These are phyloP conservation scores for Holocentrus rufus DNA, from an alignment of 2,797 vertebrate genomes.

Conservation along the genomic window DNA sequence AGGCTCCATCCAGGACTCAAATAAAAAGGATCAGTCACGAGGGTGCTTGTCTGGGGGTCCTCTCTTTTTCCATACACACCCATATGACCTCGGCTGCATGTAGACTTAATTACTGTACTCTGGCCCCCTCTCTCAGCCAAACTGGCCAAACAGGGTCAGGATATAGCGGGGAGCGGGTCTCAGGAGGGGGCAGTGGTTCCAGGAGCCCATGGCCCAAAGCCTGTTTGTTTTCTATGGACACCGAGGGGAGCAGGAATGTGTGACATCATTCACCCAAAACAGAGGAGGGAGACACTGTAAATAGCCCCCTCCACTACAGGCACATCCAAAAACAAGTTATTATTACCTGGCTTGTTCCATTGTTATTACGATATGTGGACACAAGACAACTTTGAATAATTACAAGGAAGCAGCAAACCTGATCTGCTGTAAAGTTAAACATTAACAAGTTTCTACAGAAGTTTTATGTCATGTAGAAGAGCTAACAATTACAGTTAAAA, in stretches of 20 bases:
- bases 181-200: not conserved
- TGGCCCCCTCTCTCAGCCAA: not conserved
- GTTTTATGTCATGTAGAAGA: too few species aligned
- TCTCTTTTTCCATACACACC: not conserved
- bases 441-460: too few species aligned
- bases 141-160: conserved; percentile 38
- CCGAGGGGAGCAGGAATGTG: conserved; percentile 54
- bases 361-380: conserved; percentile 21
- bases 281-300: conserved; percentile 41
- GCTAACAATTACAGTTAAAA: too few species aligned
- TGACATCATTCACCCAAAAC: conserved; percentile 56
- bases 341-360: not conserved
- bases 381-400: conserved; percentile 3
- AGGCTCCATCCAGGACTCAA: conserved; percentile 17
- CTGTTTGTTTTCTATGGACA: conserved; percentile 22
- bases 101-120: not conserved
- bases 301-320: conserved; percentile 38
- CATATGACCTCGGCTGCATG: conserved; percentile 2
- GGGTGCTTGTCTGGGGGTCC: conserved; percentile 11
- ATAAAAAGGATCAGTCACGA: conserved; percentile 11
- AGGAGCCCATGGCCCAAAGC: conserved; percentile 8
- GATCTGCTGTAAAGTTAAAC: too few species aligned
- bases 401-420: too few species aligned
- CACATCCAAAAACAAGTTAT: conserved; percentile 23
- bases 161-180: conserved; percentile 32